These are phyloP conservation scores for Halocynthia roretzi DNA, from an alignment of 23 tunicate genomes.

Conservation along the genomic window DNA sequence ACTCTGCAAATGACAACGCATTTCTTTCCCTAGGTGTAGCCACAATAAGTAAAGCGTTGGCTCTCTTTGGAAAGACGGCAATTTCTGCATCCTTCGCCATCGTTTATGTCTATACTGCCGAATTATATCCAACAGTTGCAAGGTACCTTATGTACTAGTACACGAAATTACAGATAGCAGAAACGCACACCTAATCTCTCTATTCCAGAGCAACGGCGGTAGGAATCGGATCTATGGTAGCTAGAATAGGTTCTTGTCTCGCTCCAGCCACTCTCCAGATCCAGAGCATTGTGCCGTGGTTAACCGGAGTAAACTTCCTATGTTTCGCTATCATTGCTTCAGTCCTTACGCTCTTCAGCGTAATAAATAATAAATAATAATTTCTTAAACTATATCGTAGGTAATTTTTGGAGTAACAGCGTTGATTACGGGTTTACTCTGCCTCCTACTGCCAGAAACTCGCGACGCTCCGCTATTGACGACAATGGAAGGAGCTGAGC, in stretches of 20 bases:
- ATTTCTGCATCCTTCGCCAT: constrained; percentile 82
- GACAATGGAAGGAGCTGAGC: no score
- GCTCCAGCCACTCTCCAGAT: not conserved
- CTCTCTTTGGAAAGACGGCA: constrained; percentile 81
- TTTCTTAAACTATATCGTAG: no score
- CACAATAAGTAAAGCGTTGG: constrained; percentile 53
- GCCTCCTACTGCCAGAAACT: no score
- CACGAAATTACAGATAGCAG: no score
- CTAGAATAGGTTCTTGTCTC: not conserved
- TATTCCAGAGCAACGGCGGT: not conserved
- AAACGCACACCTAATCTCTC: no score
- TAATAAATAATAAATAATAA: no score
- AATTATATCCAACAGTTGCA: constrained; percentile 86
- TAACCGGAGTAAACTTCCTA: not conserved
- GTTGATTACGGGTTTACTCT: no score
- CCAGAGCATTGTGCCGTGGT: not conserved
- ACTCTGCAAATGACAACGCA: no score
- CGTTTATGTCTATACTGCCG: constrained; percentile 89
- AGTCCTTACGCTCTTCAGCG: no score
- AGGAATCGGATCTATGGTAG: not conserved
- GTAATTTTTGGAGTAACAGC: no score
- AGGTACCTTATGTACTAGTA: constrained; percentile 28
- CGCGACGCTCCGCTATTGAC: no score
- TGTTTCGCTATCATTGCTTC: no score
- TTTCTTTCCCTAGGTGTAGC: not conserved